Conservation (phyloP, 2,113 vertebrate species). For the Copsychus sechellarum region DNA sequence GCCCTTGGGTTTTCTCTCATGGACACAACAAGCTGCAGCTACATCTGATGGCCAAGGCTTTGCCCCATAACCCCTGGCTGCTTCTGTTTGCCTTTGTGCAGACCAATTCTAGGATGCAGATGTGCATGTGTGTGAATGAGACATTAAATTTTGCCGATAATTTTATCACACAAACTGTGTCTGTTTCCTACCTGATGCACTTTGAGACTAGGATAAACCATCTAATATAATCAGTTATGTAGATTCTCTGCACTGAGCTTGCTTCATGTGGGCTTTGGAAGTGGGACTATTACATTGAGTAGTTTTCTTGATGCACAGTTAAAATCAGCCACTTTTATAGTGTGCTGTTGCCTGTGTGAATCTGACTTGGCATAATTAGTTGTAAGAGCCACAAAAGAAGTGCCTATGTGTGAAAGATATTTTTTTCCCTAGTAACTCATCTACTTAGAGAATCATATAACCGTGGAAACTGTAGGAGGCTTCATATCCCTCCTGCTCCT, state of each 20-base stretch:
- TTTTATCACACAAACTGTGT: background rate
- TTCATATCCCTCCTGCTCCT: background rate
- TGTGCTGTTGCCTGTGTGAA: background rate
- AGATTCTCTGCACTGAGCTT: background rate
- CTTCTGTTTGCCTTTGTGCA: background rate
- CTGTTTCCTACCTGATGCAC: background rate
- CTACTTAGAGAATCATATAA: background rate
- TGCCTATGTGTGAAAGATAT: background rate
- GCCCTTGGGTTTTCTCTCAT: background rate
- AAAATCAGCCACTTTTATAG: background rate
- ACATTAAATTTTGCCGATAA: background rate
- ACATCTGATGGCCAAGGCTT: background rate
- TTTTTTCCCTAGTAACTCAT: background rate
- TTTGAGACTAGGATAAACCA: background rate
- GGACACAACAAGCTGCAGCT: background rate
- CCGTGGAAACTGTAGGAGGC: background rate
- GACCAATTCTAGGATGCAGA: fast-evolving
- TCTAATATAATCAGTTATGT: background rate
- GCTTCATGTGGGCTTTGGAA: background rate
- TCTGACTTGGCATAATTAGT: background rate
- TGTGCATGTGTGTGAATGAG: background rate
- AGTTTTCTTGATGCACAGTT: background rate
- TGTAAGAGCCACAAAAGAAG: background rate
- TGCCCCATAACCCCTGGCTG: background rate
- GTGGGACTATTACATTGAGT: background rate